A percentile compares a stretch with the other conserved stretches of the same genome.
Evolutionary conservation across 2,113 vertebrate genomes (phyloP).

Genomic region (Oenanthe oenanthe): DNA sequence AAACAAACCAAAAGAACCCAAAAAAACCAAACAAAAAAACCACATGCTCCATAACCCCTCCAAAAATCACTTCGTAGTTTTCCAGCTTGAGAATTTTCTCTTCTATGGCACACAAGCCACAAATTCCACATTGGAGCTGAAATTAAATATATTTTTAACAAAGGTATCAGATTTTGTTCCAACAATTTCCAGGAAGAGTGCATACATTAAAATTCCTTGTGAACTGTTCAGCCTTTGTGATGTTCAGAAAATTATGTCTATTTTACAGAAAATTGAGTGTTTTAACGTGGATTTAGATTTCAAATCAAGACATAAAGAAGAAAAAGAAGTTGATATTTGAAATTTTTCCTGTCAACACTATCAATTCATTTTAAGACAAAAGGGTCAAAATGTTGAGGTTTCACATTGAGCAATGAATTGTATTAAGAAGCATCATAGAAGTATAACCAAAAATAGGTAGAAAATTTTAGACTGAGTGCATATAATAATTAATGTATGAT

Average conservation of each 20-base stretch:
- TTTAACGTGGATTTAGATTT: background rate
- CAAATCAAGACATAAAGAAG: background rate
- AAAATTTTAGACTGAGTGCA: background rate
- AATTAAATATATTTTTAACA: background rate
- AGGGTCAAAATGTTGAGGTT: background rate
- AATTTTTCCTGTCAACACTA: background rate
- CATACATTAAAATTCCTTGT: background rate
- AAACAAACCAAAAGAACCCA: no score
- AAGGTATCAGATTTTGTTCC: background rate
- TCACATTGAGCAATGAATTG: background rate
- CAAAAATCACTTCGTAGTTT: background rate
- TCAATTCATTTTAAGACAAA: background rate
- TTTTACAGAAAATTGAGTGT: background rate
- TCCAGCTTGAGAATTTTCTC: background rate
- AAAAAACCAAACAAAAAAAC: no score
- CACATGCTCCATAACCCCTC: fast-evolving
- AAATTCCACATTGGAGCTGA: background rate
- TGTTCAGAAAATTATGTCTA: background rate
- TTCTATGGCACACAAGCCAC: fast-evolving
- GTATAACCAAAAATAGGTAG: fast-evolving
- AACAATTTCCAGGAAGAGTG: background rate
- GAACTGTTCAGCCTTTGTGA: background rate
- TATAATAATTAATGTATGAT: background rate
- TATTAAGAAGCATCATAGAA: background rate
- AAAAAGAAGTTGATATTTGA: background rate